A percentile compares a stretch with the other conserved stretches of the same genome.
Evolutionary conservation across 1,140 invertebrate species (phyloP).

Genomic region (Platorchestia sp.): DNA sequence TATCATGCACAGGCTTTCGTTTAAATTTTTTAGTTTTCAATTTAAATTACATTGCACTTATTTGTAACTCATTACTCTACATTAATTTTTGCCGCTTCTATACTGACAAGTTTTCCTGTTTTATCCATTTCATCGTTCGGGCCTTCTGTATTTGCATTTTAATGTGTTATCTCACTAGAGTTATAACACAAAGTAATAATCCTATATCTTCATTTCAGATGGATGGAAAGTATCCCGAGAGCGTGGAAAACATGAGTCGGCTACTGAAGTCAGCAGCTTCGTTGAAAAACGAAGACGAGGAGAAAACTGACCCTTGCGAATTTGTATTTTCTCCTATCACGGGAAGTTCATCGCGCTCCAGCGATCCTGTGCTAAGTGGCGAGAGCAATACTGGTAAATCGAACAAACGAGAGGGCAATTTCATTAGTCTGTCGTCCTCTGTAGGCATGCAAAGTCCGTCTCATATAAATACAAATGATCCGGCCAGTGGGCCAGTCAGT

Average conservation of each 20-base stretch:
- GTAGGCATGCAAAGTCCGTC: conserved; percentile 20
- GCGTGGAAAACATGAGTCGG: conserved; percentile 24
- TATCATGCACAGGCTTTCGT: too few species aligned
- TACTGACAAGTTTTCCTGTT: too few species aligned
- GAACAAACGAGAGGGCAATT: conserved; percentile 50
- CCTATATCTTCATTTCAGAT: conserved; percentile 6
- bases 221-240: background rate
- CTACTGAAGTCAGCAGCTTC: conserved; percentile 15
- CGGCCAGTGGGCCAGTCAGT: conserved; percentile 31
- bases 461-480: conserved; percentile 6
- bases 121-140: background rate
- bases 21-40: too few species aligned
- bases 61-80: too few species aligned
- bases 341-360: background rate
- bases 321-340: conserved; percentile 38
- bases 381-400: conserved; percentile 6
- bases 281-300: background rate
- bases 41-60: too few species aligned
- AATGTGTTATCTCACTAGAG: background rate
- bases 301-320: background rate
- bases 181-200: background rate
- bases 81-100: too few species aligned
- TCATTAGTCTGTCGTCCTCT: conserved; percentile 8
- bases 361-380: background rate
- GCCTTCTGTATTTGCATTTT: background rate